Percentiles rank a stretch among this genome's conserved stretches.
phyloP scores from a whole-genome alignment of 2,888 invertebrate genomes.

The Julus scanicus region DNA sequence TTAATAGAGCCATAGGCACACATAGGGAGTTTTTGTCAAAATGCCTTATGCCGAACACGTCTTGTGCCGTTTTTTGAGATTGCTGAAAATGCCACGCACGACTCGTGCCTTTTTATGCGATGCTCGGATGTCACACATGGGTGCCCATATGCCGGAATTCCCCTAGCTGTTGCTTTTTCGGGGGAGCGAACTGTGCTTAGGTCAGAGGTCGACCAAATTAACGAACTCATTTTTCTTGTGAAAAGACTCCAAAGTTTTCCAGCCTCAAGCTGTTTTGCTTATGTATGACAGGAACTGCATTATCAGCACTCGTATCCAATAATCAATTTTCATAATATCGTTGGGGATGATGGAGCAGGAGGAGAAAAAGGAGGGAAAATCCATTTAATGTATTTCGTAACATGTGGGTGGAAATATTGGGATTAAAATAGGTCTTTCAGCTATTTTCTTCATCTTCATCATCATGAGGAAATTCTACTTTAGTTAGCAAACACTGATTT shows the following conservation, averaged over 20 bases:
- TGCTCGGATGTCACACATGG: constrained; percentile 1
- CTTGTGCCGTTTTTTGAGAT: background rate
- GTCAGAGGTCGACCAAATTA: constrained; percentile 10
- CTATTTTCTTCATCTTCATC: constrained; percentile 9
- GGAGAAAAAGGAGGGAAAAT: background rate
- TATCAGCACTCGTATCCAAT: constrained; percentile 37
- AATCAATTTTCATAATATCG: constrained; percentile 26
- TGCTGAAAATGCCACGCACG: constrained; percentile 31
- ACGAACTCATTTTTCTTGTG: constrained; percentile 3
- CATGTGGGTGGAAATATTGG: background rate
- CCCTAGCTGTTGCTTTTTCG: background rate
- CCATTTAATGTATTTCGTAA: background rate
- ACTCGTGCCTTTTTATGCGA: constrained; percentile 16
- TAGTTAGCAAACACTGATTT: background rate
- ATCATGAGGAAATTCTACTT: background rate
- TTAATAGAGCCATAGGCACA: background rate
- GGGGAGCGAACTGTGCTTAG: background rate
- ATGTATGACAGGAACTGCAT: constrained; percentile 17
- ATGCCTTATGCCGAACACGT: background rate
- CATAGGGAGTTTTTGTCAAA: background rate
- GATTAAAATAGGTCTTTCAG: background rate
- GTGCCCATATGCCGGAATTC: background rate
- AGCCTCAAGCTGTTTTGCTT: constrained; percentile 27
- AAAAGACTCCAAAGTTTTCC: background rate
- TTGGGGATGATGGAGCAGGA: background rate